Evolutionary conservation across 2,888 invertebrate genomes (phyloP).

Genomic region (Trisateles emortualis): DNA sequence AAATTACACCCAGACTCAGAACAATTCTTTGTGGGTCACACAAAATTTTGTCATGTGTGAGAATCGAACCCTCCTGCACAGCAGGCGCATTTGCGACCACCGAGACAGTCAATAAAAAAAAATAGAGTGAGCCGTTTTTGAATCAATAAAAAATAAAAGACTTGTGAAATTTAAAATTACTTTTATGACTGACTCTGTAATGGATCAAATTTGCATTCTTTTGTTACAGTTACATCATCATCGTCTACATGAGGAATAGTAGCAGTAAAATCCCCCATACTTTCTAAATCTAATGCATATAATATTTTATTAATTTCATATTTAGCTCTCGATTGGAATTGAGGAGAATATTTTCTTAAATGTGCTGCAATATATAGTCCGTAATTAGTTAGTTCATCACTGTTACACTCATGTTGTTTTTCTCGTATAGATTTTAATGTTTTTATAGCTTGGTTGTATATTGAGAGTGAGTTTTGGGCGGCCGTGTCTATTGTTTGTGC

Average conservation of each 20-base stretch:
- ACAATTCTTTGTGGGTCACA: too few relatives aligned
- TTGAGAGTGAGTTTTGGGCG: neutral
- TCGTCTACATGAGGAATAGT: neutral
- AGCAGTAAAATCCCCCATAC: neutral
- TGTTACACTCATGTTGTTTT: neutral
- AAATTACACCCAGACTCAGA: too few relatives aligned
- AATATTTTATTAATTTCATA: constrained; percentile 24
- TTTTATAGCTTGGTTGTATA: constrained; percentile 10
- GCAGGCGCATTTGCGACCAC: too few relatives aligned
- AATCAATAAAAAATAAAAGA: neutral
- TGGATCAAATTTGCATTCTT: constrained; percentile 14
- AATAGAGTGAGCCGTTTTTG: too few relatives aligned
- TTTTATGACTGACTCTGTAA: constrained; percentile 3
- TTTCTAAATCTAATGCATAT: constrained; percentile 15
- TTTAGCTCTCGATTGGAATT: constrained; percentile 17
- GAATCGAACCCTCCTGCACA: too few relatives aligned
- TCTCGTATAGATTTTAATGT: constrained; percentile 12
- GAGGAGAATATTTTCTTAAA: constrained; percentile 14
- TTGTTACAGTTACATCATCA: neutral
- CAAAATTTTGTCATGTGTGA: too few relatives aligned
- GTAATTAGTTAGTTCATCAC: constrained; percentile 18
- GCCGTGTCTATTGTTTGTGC: neutral
- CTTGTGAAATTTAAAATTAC: neutral
- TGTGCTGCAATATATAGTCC: constrained; percentile 19
- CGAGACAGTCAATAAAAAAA: too few relatives aligned